Evolutionary conservation across 2,797 vertebrate species (phyloP), one percentile per base, ranked within the genome.

Genomic region (Pipistrellus pipistrellus): DNA sequence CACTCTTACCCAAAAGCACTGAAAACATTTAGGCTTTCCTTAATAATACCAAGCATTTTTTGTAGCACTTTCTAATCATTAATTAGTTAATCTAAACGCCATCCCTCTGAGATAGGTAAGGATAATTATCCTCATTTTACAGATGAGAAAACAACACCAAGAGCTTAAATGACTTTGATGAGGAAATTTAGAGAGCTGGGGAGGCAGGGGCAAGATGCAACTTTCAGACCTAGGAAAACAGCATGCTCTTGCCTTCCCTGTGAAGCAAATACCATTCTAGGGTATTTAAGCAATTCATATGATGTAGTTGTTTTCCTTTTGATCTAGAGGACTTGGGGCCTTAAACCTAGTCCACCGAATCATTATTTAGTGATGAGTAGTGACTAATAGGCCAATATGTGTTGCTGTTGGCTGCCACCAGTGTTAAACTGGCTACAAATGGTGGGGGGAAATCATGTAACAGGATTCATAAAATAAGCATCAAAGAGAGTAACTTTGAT

Each of bases 71-170:
- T 95, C 90, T 96, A 93, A 96, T 96, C 96, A 97, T 96, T 97
- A 97, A 96, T 97, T 97, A 96, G 96, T 96, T 96, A 75, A 97
- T 96, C 90, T 96, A 96, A 95, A 93, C 72, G 84, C 83, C 88
- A 92, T 95, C 77, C 92, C 94, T 96, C 57, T 80, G 92, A 97
- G 96, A 96, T 95, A 97, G 96, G 97, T 97, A 92, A 96, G 85
- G 93, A 93, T 96, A 97, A 97, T 96, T 95, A 96, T 95, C 80
- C 95, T 97, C 94, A 96, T 97, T 97, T 97, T 96, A 96, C 96
- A 97, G 97, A 96, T 96, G 97, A 96, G 96, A 93, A 97, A 96
- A 96, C 96, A 97, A 94, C 95, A 92, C 92, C 90, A 94, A 96
- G 92, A 97, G 95, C 96, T 96, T 97, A 97, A 97, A 93, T 94